Base-by-base conservation (phyloP, 1,140 invertebrate genomes). In the Archivesica marissinica region DNA sequence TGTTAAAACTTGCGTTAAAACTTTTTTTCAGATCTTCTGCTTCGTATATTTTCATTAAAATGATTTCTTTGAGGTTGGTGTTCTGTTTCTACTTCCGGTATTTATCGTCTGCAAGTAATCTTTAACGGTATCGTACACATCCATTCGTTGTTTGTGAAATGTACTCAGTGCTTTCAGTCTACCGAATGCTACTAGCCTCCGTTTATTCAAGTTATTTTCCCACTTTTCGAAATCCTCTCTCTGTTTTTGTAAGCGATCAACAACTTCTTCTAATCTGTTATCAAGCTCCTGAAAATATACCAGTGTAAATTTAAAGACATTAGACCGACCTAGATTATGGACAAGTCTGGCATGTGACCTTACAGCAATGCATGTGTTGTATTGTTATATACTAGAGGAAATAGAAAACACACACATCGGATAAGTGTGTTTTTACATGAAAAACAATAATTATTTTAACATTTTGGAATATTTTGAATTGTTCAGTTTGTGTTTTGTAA, bases 211-310 rank as follows among this genome's bases (percentile, higher is more conserved):
- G 50, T 28, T 33, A 20, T 72, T 72, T 25, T 72, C 68, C 68
- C 68, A 72, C 50, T 25, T 72, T 23, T 72, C 68, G 28, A 47
- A 50, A 33, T 50, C 41, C 35, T 72, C 68, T 72, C 41, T 72
- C 25, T 72, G 41, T 17, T 33, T 50, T 15, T 72, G 68, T 72
- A 72, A 33, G 6, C n/a, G 50, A 23, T 50, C 41, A 20, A 47
- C n/a, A 13, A 72, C 68, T 2, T 52, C 68, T 72, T 72, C 68
- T 30, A 72, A 28, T 28, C 68, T 25, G 28, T 47, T 50, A 50
- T 72, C 68, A 20, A 72, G 39, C 35, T 72, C 68, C 68, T 72
- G 64, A 9, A 72, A 72, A n/a, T n/a, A n/a, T n/a, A n/a, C n/a
- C n/a, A n/a, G n/a, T n/a, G n/a, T n/a, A n/a, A n/a, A n/a, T n/a